Conservation (phyloP, 2,888 invertebrate genomes). For the Drosophila imparisetae region DNA sequence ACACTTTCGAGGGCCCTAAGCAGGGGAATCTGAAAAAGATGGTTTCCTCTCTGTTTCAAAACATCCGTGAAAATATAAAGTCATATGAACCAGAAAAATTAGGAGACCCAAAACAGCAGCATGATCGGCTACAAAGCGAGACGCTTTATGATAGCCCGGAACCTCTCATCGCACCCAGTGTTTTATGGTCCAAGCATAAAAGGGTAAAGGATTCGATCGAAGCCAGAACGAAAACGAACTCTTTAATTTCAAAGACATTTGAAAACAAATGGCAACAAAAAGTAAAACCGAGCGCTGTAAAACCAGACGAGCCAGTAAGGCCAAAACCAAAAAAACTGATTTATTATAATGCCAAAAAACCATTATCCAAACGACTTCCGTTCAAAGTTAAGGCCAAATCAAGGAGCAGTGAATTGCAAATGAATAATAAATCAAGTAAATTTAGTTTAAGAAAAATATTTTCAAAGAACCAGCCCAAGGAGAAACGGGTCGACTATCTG, state of each 20-base stretch:
- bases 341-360: neutral
- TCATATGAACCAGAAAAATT: neutral
- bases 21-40: neutral
- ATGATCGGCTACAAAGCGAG: neutral
- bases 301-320: neutral
- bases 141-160: neutral
- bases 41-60: neutral
- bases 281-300: neutral
- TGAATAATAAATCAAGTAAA: neutral
- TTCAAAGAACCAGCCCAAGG: conserved; percentile 7
- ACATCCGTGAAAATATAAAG: neutral
- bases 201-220: neutral
- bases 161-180: neutral
- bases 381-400: neutral
- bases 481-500: conserved; percentile 21
- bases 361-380: neutral
- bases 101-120: neutral
- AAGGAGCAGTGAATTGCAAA: neutral
- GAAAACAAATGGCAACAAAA: neutral
- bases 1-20: neutral
- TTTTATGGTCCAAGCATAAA: neutral
- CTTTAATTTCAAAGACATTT: neutral
- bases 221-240: neutral
- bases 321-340: neutral
- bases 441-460: conserved; percentile 1